These are phyloP conservation scores for Macrosiphum euphorbiae DNA, from an alignment of 2,888 invertebrate species.

Conservation along the genomic window DNA sequence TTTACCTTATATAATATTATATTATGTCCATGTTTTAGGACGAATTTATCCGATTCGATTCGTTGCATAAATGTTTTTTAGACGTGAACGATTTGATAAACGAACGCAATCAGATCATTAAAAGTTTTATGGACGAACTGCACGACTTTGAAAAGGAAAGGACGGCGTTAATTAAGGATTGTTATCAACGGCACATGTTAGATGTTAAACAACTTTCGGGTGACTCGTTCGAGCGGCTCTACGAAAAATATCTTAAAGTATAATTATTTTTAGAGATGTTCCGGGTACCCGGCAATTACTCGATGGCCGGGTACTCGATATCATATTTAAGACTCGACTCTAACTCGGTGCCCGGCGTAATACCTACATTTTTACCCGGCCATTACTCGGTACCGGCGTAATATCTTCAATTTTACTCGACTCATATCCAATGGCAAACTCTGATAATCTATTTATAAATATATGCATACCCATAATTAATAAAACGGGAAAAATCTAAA, in stretches of 20 bases:
- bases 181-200: slow-evolving; percentile 3
- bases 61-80: not conserved
- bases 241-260: slow-evolving; percentile 52
- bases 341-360: no score
- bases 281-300: no score
- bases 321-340: no score
- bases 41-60: not conserved
- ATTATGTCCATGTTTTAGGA: not conserved
- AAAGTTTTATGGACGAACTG: not conserved
- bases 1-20: not conserved
- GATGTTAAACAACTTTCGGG: not conserved
- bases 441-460: no score
- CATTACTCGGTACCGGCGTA: no score
- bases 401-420: no score
- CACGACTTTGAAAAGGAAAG: slow-evolving; percentile 9
- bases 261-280: no score
- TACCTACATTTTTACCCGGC: no score
- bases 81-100: not conserved
- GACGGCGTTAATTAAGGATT: slow-evolving; percentile 18
- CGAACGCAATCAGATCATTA: slow-evolving; percentile 10
- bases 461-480: no score
- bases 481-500: no score
- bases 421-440: no score
- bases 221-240: slow-evolving; percentile 19
- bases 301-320: no score